These are phyloP conservation scores for Numida meleagris DNA, from an alignment of 2,113 vertebrate genomes.

Conservation along the genomic window DNA sequence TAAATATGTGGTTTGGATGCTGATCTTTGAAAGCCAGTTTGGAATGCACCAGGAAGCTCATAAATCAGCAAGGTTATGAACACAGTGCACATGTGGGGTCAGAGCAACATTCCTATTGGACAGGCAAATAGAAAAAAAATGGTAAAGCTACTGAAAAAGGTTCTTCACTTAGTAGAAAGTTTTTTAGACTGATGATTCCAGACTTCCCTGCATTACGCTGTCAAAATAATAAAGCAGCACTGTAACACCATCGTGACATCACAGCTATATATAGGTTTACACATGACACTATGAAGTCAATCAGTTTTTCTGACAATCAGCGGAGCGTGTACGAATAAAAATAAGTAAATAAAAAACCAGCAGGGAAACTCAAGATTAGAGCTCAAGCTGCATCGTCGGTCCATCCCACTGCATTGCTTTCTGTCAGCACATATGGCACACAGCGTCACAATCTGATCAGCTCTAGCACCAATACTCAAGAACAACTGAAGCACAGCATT, in stretches of 20 bases:
- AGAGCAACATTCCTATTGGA: neutral
- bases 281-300: neutral
- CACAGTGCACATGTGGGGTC: neutral
- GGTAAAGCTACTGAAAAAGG: neutral
- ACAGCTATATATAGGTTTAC: neutral
- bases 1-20: neutral
- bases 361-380: constrained; percentile 34
- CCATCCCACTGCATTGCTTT: neutral
- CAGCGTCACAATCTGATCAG: constrained; percentile 59
- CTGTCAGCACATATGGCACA: constrained; percentile 50
- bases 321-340: neutral
- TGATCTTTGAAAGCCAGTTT: neutral
- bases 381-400: neutral
- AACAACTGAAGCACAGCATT: neutral
- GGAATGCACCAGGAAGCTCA: neutral
- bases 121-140: neutral
- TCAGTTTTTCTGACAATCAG: neutral
- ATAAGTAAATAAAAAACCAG: neutral
- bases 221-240: neutral
- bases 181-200: neutral
- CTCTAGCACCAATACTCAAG: constrained; percentile 50
- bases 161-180: neutral
- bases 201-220: neutral
- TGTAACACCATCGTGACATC: neutral
- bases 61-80: neutral